Conservation (phyloP, 2,888 invertebrate genomes). For the Drosophila anceps region DNA sequence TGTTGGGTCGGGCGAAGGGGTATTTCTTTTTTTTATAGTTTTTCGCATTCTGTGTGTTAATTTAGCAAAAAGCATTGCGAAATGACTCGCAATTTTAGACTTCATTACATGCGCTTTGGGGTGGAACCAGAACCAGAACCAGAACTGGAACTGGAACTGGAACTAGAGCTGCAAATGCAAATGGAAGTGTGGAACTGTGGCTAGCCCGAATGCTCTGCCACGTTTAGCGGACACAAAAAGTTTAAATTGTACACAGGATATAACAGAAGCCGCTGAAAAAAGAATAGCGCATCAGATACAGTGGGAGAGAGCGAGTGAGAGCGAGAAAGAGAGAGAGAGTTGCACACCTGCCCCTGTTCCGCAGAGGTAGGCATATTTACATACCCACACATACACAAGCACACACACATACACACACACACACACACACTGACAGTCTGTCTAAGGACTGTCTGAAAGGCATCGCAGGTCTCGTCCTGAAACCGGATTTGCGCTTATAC, state of each 20-base stretch:
- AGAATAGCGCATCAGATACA: neutral
- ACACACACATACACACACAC: conserved; percentile 9
- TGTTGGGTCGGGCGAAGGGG: conserved; percentile 14
- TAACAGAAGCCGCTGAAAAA: conserved; percentile 24
- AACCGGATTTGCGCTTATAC: conserved; percentile 43
- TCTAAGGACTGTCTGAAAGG: conserved; percentile 52
- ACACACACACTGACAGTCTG: conserved; percentile 7
- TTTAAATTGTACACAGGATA: conserved; percentile 42
- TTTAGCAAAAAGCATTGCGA: conserved; percentile 78
- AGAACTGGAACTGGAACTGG: conserved; percentile 2
- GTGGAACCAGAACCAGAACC: conserved; percentile 28
- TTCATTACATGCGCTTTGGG: conserved; percentile 64
- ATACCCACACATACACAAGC: conserved; percentile 31
- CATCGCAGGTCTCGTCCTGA: conserved; percentile 44
- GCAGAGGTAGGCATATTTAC: conserved; percentile 42
- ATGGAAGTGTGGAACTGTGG: conserved; percentile 9
- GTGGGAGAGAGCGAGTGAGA: neutral
- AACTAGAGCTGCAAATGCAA: conserved; percentile 13
- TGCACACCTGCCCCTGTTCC: conserved; percentile 41
- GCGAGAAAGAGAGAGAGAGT: conserved; percentile 1
- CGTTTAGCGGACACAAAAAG: conserved; percentile 21
- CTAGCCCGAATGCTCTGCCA: conserved; percentile 4
- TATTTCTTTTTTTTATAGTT: conserved; percentile 56
- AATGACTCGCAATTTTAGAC: conserved; percentile 75
- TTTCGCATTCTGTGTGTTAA: conserved; percentile 66